A percentile compares a stretch with the other conserved stretches of the same genome.
Conservation (phyloP, 2,797 vertebrate genomes). For the Anabas testudineus region DNA sequence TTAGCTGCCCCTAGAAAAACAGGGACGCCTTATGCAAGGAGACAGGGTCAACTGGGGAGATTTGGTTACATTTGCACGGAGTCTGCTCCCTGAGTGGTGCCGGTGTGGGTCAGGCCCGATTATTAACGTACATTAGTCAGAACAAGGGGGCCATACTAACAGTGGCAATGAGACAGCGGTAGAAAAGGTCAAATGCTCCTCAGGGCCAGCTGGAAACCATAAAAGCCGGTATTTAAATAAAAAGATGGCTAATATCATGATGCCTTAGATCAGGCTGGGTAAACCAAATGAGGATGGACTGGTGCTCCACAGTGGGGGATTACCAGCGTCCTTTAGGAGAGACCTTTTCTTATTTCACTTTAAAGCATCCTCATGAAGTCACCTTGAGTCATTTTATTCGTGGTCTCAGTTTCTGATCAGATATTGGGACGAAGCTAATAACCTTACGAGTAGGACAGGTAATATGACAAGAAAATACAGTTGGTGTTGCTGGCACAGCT, state of each 20-base stretch:
- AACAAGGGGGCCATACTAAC: conserved; percentile 54
- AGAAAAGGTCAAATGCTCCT: conserved; percentile 69
- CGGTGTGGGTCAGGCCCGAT: conserved; percentile 64
- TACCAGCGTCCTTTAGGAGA: conserved; percentile 37
- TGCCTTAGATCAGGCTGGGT: conserved; percentile 50
- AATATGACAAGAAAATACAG: conserved; percentile 40
- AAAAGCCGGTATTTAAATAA: conserved; percentile 62
- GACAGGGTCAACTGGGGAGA: conserved; percentile 66
- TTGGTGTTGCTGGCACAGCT: conserved; percentile 49
- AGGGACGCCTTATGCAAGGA: conserved; percentile 56
- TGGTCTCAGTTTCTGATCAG: conserved; percentile 32
- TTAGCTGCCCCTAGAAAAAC: conserved; percentile 62
- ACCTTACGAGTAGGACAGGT: conserved; percentile 31
- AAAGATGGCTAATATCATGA: conserved; percentile 41
- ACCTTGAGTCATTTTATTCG: conserved; percentile 46
- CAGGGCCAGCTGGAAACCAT: conserved; percentile 65
- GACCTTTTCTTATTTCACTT: conserved; percentile 35
- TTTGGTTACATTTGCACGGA: conserved; percentile 69
- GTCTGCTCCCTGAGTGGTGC: conserved; percentile 52
- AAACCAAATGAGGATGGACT: conserved; percentile 51
- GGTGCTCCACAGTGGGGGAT: conserved; percentile 18
- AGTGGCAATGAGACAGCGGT: conserved; percentile 52
- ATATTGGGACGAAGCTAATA: conserved; percentile 37
- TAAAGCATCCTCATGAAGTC: conserved; percentile 10
- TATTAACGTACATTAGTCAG: conserved; percentile 72